A percentile compares a stretch with the other conserved stretches of the same genome.
These are phyloP conservation scores for Drosophila pseudoananassae DNA, from an alignment of 1,140 invertebrate genomes.

Conservation along the genomic window DNA sequence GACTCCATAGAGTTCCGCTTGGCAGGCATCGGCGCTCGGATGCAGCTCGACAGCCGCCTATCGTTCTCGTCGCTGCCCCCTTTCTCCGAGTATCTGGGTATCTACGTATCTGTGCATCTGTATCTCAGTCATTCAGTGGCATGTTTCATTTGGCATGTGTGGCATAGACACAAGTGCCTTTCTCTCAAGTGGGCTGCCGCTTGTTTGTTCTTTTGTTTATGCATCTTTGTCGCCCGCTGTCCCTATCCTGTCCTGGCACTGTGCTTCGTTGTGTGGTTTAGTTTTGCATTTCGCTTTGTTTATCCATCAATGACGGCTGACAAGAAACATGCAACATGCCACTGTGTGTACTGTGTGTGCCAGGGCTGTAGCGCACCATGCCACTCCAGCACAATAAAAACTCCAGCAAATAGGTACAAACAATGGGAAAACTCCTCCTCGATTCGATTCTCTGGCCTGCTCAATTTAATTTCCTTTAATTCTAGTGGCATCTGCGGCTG, in stretches of 20 bases:
- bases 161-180: conserved; percentile 45
- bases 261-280: conserved; percentile 14
- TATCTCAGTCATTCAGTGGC: conserved; percentile 43
- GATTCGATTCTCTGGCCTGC: conserved; percentile 35
- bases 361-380: conserved; percentile 8
- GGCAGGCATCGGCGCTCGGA: conserved; percentile 27
- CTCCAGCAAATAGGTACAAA: conserved; percentile 36
- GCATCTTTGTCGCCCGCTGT: conserved; percentile 72
- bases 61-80: conserved; percentile 32
- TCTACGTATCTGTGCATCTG: conserved; percentile 10
- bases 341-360: conserved; percentile 3
- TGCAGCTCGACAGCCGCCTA: conserved; percentile 51
- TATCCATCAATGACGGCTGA: conserved; percentile 77
- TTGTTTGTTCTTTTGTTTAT: conserved; percentile 76
- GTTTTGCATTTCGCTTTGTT: conserved; percentile 64
- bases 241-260: conserved; percentile 2
- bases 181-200: conserved; percentile 49
- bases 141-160: conserved; percentile 72
- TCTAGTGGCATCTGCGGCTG: conserved; percentile 39
- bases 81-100: conserved; percentile 25
- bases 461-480: conserved; percentile 80
- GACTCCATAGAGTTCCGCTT: conserved; percentile 30
- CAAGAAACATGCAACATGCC: conserved; percentile 74
- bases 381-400: conserved; percentile 22
- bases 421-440: conserved; percentile 31